phyloP scores from a whole-genome alignment of 2,797 vertebrate species.

The Coregonus ussuriensis region DNA sequence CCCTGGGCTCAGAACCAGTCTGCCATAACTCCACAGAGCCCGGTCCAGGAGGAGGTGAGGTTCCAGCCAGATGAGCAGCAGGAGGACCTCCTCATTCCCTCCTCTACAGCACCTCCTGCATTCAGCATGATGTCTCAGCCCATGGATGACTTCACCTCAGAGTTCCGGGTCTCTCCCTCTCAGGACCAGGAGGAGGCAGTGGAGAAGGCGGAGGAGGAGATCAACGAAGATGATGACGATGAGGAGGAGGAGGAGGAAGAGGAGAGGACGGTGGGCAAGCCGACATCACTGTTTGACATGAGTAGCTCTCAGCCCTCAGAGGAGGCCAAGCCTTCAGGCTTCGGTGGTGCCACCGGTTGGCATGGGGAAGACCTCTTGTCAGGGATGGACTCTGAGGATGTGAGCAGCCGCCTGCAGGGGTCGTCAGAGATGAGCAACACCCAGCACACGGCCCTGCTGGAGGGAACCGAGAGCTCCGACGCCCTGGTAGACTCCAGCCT shows the following conservation, averaged over 20 bases:
- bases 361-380: constrained; percentile 62
- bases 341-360: constrained; percentile 56
- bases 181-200: constrained; percentile 73
- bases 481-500: constrained; percentile 70
- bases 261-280: constrained; percentile 60
- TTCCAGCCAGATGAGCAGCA: constrained; percentile 22
- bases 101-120: constrained; percentile 37
- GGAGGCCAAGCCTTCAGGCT: constrained; percentile 51
- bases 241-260: constrained; percentile 66
- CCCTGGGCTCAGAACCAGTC: constrained; percentile 50
- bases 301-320: constrained; percentile 66
- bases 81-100: constrained; percentile 54
- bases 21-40: neutral
- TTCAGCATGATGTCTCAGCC: constrained; percentile 41
- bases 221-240: constrained; percentile 76
- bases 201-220: constrained; percentile 81
- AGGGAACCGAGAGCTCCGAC: constrained; percentile 74
- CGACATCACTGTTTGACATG: constrained; percentile 61
- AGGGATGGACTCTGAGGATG: constrained; percentile 72
- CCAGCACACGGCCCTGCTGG: constrained; percentile 66
- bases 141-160: constrained; percentile 48
- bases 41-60: constrained; percentile 35
- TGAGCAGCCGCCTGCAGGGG: constrained; percentile 70
- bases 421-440: constrained; percentile 72
- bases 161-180: constrained; percentile 54